Percentiles rank a stretch among this genome's conserved stretches.
These are phyloP conservation scores for Acrocera orbiculus DNA, from an alignment of 2,888 invertebrate species.

Conservation along the genomic window DNA sequence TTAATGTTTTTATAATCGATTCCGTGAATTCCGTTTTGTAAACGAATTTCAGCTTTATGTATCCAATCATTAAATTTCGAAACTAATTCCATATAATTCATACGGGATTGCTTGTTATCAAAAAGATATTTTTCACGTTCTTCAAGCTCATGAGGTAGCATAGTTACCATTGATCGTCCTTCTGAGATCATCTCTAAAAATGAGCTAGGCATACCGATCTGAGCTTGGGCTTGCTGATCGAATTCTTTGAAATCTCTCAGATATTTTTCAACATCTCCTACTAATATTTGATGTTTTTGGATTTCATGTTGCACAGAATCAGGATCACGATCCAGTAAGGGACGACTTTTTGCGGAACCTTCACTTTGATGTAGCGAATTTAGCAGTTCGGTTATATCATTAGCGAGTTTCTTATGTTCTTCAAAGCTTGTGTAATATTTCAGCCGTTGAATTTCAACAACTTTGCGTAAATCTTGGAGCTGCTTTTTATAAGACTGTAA, in stretches of 20 bases:
- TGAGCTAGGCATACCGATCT: slow-evolving; percentile 62
- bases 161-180: slow-evolving; percentile 57
- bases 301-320: slow-evolving; percentile 65
- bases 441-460: slow-evolving; percentile 70
- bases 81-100: slow-evolving; percentile 58
- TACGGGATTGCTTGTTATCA: slow-evolving; percentile 55
- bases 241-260: slow-evolving; percentile 52
- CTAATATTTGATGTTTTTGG: slow-evolving; percentile 53
- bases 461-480: slow-evolving; percentile 54
- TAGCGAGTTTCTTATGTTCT: slow-evolving; percentile 68
- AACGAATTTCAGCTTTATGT: slow-evolving; percentile 58
- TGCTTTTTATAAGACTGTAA: slow-evolving; percentile 75
- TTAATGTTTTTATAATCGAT: slow-evolving; percentile 76
- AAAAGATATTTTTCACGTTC: slow-evolving; percentile 66
- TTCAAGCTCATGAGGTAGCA: slow-evolving; percentile 61
- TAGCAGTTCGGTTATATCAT: slow-evolving; percentile 64
- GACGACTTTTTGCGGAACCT: slow-evolving; percentile 62
- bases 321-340: slow-evolving; percentile 58
- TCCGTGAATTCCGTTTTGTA: slow-evolving; percentile 64
- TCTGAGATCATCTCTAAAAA: slow-evolving; percentile 71
- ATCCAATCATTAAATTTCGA: slow-evolving; percentile 70
- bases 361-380: slow-evolving; percentile 73
- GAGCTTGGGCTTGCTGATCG: slow-evolving; percentile 51
- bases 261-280: slow-evolving; percentile 48
- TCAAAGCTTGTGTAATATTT: slow-evolving; percentile 77